phyloP scores from a whole-genome alignment of 2,113 vertebrate genomes.

The Sapajus apella region DNA sequence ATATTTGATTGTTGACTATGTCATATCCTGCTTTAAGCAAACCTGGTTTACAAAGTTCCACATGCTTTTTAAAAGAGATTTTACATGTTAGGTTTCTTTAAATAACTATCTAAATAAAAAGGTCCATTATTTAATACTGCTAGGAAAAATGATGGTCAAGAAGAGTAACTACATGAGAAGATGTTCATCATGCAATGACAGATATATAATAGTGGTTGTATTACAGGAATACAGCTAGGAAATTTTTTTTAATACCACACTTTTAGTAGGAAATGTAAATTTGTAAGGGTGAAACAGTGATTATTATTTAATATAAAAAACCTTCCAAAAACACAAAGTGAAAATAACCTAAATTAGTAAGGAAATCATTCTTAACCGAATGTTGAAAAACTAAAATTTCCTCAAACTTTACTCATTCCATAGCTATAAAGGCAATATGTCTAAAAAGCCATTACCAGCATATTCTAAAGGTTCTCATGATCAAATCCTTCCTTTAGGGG shows the following conservation, averaged over 20 bases:
- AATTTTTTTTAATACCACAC: neutral
- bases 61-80: neutral
- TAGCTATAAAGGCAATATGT: neutral
- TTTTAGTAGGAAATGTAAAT: neutral
- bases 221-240: neutral
- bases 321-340: neutral
- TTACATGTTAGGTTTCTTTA: neutral
- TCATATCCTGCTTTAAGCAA: neutral
- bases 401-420: neutral
- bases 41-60: neutral
- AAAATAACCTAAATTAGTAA: neutral
- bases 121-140: neutral
- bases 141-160: neutral
- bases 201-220: neutral
- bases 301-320: neutral
- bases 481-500: neutral
- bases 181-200: neutral
- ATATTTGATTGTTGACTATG: neutral
- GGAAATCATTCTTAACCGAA: neutral
- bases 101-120: constrained; percentile 52
- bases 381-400: neutral
- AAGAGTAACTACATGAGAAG: neutral
- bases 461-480: neutral
- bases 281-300: neutral
- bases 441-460: neutral